Evolutionary conservation across 2,797 vertebrate genomes (phyloP).

Genomic region (Pteronotus mesoamericanus): DNA sequence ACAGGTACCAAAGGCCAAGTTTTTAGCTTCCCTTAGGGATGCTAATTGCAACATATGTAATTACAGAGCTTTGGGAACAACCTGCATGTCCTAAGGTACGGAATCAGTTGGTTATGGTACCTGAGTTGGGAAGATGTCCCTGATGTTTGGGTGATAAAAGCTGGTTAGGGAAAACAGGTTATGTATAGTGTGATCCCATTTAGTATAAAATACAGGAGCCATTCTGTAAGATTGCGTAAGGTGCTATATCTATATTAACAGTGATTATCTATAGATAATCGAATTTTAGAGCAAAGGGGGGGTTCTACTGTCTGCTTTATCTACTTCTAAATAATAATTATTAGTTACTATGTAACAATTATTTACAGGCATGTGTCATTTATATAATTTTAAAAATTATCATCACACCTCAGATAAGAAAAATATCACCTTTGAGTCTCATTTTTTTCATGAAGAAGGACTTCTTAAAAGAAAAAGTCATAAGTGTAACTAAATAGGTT

Average conservation of each 20-base stretch:
- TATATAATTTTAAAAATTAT: not conserved
- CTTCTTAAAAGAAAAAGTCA: not conserved
- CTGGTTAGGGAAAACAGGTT: not conserved
- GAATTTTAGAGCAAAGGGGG: not conserved
- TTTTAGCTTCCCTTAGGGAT: conserved; percentile 6
- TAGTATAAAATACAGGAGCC: not conserved
- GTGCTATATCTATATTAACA: not conserved
- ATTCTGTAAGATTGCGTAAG: not conserved
- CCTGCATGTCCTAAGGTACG: not conserved
- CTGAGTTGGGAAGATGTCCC: not conserved
- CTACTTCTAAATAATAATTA: conserved; percentile 23
- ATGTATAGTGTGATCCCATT: not conserved
- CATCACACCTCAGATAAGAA: not conserved
- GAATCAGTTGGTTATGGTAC: not conserved
- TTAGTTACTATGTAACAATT: not conserved
- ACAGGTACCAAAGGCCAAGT: not conserved
- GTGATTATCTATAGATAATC: not conserved
- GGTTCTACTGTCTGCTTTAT: not conserved
- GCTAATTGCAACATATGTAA: not conserved
- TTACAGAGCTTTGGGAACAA: not conserved
- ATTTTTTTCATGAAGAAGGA: not conserved
- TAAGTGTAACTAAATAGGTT: not conserved
- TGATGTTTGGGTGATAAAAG: not conserved
- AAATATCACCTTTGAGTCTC: not conserved
- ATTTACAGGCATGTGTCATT: not conserved